These are phyloP conservation scores for Petrophora chlorosata DNA, from an alignment of 2,888 invertebrate species.

Conservation along the genomic window DNA sequence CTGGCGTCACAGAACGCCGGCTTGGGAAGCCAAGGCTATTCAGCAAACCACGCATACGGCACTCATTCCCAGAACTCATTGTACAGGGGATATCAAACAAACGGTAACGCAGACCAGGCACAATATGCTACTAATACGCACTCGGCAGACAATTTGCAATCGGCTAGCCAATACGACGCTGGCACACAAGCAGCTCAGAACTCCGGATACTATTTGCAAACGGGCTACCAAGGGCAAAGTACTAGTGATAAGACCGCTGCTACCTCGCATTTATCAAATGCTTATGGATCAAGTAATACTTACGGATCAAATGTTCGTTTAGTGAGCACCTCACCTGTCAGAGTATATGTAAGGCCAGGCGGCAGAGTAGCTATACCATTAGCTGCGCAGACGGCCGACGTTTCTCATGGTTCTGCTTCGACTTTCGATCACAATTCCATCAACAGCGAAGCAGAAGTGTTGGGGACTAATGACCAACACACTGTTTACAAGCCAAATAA, in stretches of 20 bases:
- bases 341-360: slow-evolving; percentile 65
- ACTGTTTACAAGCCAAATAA: slow-evolving; percentile 42
- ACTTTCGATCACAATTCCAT: slow-evolving; percentile 52
- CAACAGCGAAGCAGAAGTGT: slow-evolving; percentile 58
- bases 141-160: slow-evolving; percentile 45
- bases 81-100: slow-evolving; percentile 43
- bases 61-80: slow-evolving; percentile 48
- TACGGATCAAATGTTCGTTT: slow-evolving; percentile 48
- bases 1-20: slow-evolving; percentile 24
- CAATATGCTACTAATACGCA: slow-evolving; percentile 49
- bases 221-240: slow-evolving; percentile 49
- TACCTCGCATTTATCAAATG: slow-evolving; percentile 42
- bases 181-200: slow-evolving; percentile 42
- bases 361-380: slow-evolving; percentile 62
- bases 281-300: slow-evolving; percentile 42
- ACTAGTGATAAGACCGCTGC: slow-evolving; percentile 41
- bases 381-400: slow-evolving; percentile 53
- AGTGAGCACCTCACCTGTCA: slow-evolving; percentile 56
- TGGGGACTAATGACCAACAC: slow-evolving; percentile 43
- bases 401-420: slow-evolving; percentile 37
- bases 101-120: slow-evolving; percentile 35
- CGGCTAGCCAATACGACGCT: slow-evolving; percentile 44
- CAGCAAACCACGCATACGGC: slow-evolving; percentile 36
- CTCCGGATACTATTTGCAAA: slow-evolving; percentile 50
- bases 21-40: slow-evolving; percentile 28